Conservation (phyloP, 2,888 invertebrate genomes). For the Yponomeuta plumbellus region DNA sequence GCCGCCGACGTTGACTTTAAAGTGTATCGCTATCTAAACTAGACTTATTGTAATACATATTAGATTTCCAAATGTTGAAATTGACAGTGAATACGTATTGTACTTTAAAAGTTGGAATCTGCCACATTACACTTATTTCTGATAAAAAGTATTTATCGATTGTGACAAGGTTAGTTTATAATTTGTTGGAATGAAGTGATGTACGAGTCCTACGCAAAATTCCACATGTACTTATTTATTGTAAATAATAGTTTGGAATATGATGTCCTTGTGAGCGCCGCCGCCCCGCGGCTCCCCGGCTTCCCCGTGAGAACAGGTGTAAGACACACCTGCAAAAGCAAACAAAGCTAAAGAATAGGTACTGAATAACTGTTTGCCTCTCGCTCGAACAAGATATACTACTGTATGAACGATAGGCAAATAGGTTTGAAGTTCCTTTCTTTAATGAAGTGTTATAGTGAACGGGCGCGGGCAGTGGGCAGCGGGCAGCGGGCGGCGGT, state of each 20-base stretch:
- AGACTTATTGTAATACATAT: constrained; percentile 3
- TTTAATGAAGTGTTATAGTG: too few relatives aligned
- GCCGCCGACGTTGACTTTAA: too few relatives aligned
- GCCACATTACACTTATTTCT: neutral
- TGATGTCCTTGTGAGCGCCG: neutral
- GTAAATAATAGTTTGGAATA: constrained; percentile 37
- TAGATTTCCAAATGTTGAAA: constrained; percentile 22
- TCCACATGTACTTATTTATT: constrained; percentile 49
- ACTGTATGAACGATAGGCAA: too few relatives aligned
- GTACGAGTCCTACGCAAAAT: constrained; percentile 27
- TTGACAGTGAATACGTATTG: constrained; percentile 30
- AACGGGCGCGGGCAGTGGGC: too few relatives aligned
- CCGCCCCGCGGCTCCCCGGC: neutral
- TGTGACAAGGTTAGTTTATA: neutral
- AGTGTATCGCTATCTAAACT: neutral
- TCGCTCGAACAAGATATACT: too few relatives aligned
- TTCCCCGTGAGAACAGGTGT: too few relatives aligned
- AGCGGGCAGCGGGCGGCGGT: too few relatives aligned
- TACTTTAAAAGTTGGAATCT: constrained; percentile 18
- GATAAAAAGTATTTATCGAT: neutral
- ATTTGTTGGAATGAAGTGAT: constrained; percentile 1
- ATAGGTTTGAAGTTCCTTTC: too few relatives aligned
- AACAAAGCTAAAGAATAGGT: too few relatives aligned
- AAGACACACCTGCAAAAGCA: too few relatives aligned
- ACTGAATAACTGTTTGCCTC: too few relatives aligned